Evolutionary conservation across 2,888 invertebrate genomes (phyloP).

Genomic region (Teleiodes luculella): DNA sequence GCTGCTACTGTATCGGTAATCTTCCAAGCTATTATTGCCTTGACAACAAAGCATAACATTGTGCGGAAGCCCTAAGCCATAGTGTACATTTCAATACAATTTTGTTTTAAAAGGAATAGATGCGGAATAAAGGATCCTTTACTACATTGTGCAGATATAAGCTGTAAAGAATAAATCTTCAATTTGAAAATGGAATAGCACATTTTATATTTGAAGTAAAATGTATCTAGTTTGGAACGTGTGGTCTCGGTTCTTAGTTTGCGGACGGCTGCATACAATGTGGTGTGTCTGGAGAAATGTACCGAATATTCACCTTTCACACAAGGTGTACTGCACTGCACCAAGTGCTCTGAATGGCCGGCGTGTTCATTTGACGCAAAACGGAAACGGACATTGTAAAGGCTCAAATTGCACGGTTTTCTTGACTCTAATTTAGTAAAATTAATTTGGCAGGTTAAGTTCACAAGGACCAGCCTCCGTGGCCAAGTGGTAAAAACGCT

Average conservation of each 20-base stretch:
- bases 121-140: slow-evolving; percentile 30
- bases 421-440: neutral
- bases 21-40: slow-evolving; percentile 53
- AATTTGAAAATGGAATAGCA: neutral
- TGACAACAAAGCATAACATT: slow-evolving; percentile 56
- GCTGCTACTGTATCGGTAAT: slow-evolving; percentile 45
- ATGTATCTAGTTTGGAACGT: neutral
- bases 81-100: slow-evolving; percentile 45
- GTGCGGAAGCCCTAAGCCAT: slow-evolving; percentile 36
- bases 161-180: slow-evolving; percentile 9
- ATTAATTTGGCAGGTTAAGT: neutral
- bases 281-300: slow-evolving; percentile 13
- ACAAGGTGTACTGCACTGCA: slow-evolving; percentile 4
- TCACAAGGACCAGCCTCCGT: too few relatives aligned
- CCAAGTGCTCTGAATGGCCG: neutral
- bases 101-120: slow-evolving; percentile 38
- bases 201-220: neutral
- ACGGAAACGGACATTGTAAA: slow-evolving; percentile 2
- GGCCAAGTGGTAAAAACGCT: too few relatives aligned
- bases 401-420: neutral
- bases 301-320: slow-evolving; percentile 15
- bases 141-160: slow-evolving; percentile 20
- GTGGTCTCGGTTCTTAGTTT: neutral
- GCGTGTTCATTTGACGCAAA: neutral
- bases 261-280: slow-evolving; percentile 1